Percentiles rank a stretch among this genome's conserved stretches.
phyloP scores from a whole-genome alignment of 2,797 vertebrate genomes.

The Protosalanx chinensis region DNA sequence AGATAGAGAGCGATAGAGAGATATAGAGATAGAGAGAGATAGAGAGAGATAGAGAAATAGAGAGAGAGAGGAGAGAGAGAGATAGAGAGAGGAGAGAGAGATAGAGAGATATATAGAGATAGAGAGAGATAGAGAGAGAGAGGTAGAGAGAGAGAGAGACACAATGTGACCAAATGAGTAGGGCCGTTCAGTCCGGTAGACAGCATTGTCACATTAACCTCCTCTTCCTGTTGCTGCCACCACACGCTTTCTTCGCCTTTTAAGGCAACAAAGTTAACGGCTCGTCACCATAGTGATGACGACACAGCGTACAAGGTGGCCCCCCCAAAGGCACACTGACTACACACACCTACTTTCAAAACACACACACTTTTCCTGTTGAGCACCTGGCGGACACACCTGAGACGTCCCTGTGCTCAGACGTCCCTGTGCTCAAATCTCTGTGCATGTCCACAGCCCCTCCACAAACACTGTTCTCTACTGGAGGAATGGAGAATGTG shows the following conservation, averaged over 20 bases:
- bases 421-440: no score
- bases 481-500: conserved; percentile 62
- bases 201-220: conserved; percentile 69
- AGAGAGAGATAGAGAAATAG: conserved; percentile 5
- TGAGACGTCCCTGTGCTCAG: not conserved
- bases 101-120: no score
- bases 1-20: no score
- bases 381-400: conserved; percentile 49
- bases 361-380: not conserved
- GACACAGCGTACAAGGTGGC: conserved; percentile 58
- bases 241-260: conserved; percentile 70
- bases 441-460: not conserved
- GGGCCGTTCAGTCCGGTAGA: conserved; percentile 65
- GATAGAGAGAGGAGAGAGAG: no score
- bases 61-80: conserved; percentile 1
- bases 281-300: conserved; percentile 60
- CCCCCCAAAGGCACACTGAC: conserved; percentile 20
- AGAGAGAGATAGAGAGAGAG: no score
- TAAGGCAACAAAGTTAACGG: conserved; percentile 69
- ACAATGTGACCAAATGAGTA: conserved; percentile 60
- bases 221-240: conserved; percentile 64
- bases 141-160: no score
- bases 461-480: conserved; percentile 21
- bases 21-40: conserved; percentile 4
- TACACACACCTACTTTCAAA: not conserved